Evolutionary conservation across 2,797 vertebrate species (phyloP).

Genomic region (Muraenolepis orangiensis): DNA sequence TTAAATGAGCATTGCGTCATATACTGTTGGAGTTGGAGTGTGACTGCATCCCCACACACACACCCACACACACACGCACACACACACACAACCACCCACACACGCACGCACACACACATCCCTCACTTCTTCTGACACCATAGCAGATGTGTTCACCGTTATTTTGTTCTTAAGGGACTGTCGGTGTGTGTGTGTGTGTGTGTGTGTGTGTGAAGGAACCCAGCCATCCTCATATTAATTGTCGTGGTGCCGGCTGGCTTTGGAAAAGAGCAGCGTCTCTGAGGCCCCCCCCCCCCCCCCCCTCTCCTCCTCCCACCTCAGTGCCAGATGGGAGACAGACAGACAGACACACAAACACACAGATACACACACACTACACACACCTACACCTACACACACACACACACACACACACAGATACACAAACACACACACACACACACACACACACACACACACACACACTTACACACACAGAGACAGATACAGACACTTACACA

Average conservation of each 20-base stretch:
- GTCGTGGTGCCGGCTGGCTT: conserved; percentile 3
- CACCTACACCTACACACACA: too few relatives aligned
- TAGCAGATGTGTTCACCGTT: neutral
- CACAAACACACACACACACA: too few relatives aligned
- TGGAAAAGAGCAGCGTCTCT: conserved; percentile 6
- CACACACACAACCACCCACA: neutral
- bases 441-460: too few relatives aligned
- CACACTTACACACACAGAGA: too few relatives aligned
- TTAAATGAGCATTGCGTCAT: neutral
- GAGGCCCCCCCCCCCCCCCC: conserved; percentile 11
- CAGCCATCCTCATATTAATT: conserved; percentile 19
- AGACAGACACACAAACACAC: too few relatives aligned
- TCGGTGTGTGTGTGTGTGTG: neutral
- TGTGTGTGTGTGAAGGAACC: neutral
- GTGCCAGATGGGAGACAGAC: neutral
- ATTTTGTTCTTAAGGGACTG: neutral
- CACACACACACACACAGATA: too few relatives aligned
- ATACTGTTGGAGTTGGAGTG: neutral
- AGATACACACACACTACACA: too few relatives aligned
- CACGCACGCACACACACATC: neutral
- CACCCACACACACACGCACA: neutral
- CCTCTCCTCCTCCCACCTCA: neutral
- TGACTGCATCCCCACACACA: neutral
- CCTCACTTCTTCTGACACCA: neutral
- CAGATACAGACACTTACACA: neutral